Base-by-base conservation (phyloP, 1,140 invertebrate species). In the Rhopalosiphum maidis region DNA sequence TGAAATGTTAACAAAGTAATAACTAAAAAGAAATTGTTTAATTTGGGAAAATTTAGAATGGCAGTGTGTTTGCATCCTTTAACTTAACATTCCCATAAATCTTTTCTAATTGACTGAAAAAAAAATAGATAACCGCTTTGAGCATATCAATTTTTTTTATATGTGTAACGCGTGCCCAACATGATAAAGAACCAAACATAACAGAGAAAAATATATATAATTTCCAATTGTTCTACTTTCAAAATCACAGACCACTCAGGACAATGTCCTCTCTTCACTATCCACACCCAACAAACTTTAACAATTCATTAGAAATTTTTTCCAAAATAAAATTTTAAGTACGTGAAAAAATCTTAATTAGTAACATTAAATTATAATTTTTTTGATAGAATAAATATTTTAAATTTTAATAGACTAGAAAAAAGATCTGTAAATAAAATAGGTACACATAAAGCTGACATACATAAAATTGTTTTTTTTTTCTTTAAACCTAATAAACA, bases 21-120 rank as follows among this genome's bases (percentile, higher is more conserved):
- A 54, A 85, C 91, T 54, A 93, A 93, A 86, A 85, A 93, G 54
- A 93, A 85, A 86, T 93, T 48, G 5, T 83, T 51, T 55, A 86
- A 55, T 93, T 93, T 93, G 91, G 91, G 91, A 85, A 93, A 93
- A 93, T 93, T 93, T 55, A 93, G 91, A 93, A 93, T 93, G 91
- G 91, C 91, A 93, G 91, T 93, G 91, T 93, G 48, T 93, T 93
- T 86, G 91, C 68, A 93, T 93, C 91, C 91, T 93, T 54, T 93
- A 54, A 93, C 82, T 54, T 86, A 35, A 68, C 90, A 91, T 91
- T 93, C 48, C 48, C 91, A 85, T 51, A 86, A 93, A 85, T 86
- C 46, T 91, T 92, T 83, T 54, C 77, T 83, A 92, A 92, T 92
- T 92, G 91, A 92, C 91, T 85, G 77, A 37, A 86, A 93, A 48